A percentile compares a stretch with the other conserved stretches of the same genome.
These are phyloP conservation scores for Hystrix cristata DNA, from an alignment of 2,113 vertebrate genomes.

Conservation along the genomic window DNA sequence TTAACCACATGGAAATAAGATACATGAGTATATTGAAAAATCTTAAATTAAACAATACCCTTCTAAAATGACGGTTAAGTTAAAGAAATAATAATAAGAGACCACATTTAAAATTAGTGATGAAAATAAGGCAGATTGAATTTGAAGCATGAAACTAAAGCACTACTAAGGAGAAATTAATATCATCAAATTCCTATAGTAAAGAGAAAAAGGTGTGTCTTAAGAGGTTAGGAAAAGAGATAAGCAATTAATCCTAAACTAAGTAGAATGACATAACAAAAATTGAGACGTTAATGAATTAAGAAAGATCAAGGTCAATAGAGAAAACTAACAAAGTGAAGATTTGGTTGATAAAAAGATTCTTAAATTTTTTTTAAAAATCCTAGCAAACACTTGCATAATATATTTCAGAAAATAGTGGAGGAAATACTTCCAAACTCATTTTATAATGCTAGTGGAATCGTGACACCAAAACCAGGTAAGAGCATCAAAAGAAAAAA, in stretches of 20 bases:
- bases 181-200: background rate
- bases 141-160: background rate
- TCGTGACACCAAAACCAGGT: background rate
- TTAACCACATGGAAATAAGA: background rate
- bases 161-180: background rate
- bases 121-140: background rate
- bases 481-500: background rate
- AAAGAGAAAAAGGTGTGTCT: background rate
- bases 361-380: background rate
- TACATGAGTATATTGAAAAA: background rate
- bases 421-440: background rate
- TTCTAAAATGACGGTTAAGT: background rate
- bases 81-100: background rate
- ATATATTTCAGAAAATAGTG: background rate
- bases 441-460: background rate
- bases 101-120: background rate
- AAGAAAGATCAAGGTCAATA: background rate
- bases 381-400: background rate
- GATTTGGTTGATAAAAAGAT: background rate
- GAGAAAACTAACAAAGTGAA: background rate
- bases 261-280: background rate
- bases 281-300: background rate
- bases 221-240: background rate
- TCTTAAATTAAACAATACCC: background rate
- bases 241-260: background rate